Evolutionary conservation across 2,797 vertebrate species (phyloP), one percentile per base, ranked within the genome.

Genomic region (Epinephelus awoara): DNA sequence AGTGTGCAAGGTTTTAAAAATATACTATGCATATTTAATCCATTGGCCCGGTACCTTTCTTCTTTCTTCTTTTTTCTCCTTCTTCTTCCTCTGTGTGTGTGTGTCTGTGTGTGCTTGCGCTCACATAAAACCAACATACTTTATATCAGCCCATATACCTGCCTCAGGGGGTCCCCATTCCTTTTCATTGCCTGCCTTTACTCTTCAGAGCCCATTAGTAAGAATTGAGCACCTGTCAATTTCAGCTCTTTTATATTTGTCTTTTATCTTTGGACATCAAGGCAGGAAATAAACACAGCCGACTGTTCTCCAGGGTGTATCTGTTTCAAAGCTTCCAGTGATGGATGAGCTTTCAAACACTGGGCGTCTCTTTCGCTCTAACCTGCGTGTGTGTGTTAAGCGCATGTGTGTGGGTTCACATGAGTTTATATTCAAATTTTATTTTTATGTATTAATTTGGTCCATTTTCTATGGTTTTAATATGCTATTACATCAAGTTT

Each of bases 261-360:
- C 72, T 80, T 83, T 85, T 51, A 82, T 80, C 73, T 76, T 7
- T 10, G 44, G 2, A 75, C 80, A 80, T 76, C 51, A 70, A 75
- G 55, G 64, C 38, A 46, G 58, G 46, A 75, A 61, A 70, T 52
- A 80, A 85, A 70, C 58, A 14, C 25, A 4, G 55, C 59, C 17
- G 34, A 46, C 44, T 3, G 13, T 64, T 66, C 47, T 62, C 59
- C 23, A 3, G 21, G 62, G 49, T 51, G 62, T 9, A 52, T 79
- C 73, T 14, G 25, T 57, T 79, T 80, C 83, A 78, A 68, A 85
- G 71, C 34, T 34, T 52, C 2, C 0, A 15, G 67, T 78, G 74
- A 83, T 75, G 52, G 66, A 81, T 34, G 66, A 56, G 11, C 15
- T 34, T 29, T 42, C 10, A 17, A 7, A 38, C 40, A 25, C 1